Conservation (phyloP, 2,113 vertebrate genomes). For the Entomyzon cyanotis region DNA sequence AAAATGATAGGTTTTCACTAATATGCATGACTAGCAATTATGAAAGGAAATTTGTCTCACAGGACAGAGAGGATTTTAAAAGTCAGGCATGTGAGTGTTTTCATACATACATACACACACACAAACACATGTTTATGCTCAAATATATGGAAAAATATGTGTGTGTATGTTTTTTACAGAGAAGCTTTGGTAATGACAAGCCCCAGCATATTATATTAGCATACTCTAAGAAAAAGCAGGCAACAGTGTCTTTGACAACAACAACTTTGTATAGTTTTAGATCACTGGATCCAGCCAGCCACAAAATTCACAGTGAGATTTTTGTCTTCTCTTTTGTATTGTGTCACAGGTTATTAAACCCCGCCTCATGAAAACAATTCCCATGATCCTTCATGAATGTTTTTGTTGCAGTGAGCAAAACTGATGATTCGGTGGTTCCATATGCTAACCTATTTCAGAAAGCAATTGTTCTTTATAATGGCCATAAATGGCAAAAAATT, state of each 20-base stretch:
- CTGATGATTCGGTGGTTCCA: not conserved
- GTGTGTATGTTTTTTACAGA: not conserved
- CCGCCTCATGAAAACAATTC: slow-evolving; percentile 3
- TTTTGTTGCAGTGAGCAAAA: slow-evolving; percentile 38
- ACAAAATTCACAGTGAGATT: slow-evolving; percentile 38
- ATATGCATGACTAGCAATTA: not conserved
- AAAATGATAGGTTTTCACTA: not conserved
- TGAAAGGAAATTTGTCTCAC: not conserved
- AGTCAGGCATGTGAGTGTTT: not conserved
- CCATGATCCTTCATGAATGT: slow-evolving; percentile 28
- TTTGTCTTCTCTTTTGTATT: slow-evolving; percentile 38
- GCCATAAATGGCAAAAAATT: not conserved
- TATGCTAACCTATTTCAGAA: slow-evolving; percentile 16
- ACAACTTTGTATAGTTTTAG: not conserved
- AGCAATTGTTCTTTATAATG: slow-evolving; percentile 5
- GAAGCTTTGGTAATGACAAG: not conserved
- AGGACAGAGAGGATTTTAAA: not conserved
- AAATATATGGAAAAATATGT: not conserved
- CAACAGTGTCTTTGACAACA: not conserved
- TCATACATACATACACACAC: not conserved
- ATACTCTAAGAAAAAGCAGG: not conserved
- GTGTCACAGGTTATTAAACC: slow-evolving; percentile 53
- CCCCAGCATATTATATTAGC: not conserved
- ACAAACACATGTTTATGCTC: not conserved
- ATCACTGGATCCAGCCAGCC: slow-evolving; percentile 27